Evolutionary conservation across 2,888 invertebrate species (phyloP), one percentile per base, ranked within the genome.

Genomic region (Athalia cordata): DNA sequence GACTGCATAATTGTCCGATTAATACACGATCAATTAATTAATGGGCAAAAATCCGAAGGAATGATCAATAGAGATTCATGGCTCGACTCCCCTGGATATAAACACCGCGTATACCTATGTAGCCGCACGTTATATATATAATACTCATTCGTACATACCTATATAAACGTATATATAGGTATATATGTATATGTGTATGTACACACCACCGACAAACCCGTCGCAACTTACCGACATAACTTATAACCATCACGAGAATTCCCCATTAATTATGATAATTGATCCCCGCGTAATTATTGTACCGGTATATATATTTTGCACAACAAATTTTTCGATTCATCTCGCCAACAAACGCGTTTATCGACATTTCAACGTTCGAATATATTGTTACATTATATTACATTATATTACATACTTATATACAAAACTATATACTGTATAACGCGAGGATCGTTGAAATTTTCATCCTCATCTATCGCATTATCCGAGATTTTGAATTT

Each of bases 191-290:
- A 2, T 29, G 29, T 29, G 29, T 2, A 29, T n/a, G 29, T 29
- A 2, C 29, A 29, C 29, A 29, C 29, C 29, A 29, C 29, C 29
- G 29, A 29, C 29, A 29, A 61, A 75, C 81, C 79, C 77, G 79
- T 78, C 83, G 83, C 29, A 29, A 82, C 81, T 78, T 80, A 78
- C 79, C 81, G 82, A 81, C 83, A 75, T 75, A 75, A 64, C n/a
- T 75, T 75, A 75, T 82, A 81, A 82, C 79, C 80, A 81, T 29
- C 29, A 29, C 81, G 80, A 80, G 80, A 83, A 81, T 82, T 81
- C 78, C 78, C 81, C 83, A 85, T 85, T 85, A 86, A 86, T 86
- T 86, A 85, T 86, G 85, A 86, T 86, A 86, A 86, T 86, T 84
- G 83, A 86, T 86, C 83, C 82, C 83, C 82, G 81, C 83, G 82